phyloP scores from a whole-genome alignment of 2,113 vertebrate species.

The Mirza zaza region DNA sequence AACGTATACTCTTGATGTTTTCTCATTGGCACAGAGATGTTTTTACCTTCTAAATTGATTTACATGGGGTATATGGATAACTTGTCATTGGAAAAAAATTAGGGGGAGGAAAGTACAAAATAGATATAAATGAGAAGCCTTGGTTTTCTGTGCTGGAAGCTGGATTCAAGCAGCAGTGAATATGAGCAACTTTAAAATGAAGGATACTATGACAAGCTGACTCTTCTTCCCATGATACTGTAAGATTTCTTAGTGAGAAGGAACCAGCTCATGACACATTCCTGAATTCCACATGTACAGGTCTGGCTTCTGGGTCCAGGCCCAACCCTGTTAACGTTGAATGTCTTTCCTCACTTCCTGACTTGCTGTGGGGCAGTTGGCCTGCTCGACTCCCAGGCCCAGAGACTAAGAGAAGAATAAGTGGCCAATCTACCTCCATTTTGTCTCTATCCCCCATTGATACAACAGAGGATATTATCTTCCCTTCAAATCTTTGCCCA shows the following conservation, averaged over 20 bases:
- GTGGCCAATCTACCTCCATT: not conserved
- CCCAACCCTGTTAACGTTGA: not conserved
- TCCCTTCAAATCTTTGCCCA: not conserved
- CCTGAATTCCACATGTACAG: not conserved
- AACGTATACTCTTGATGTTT: not conserved
- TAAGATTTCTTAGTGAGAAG: not conserved
- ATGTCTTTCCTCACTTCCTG: not conserved
- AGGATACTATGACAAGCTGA: fast-evolving
- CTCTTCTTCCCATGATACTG: not conserved
- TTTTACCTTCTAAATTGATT: not conserved
- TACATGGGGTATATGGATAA: not conserved
- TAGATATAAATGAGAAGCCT: not conserved
- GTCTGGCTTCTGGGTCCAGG: not conserved
- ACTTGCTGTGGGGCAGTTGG: not conserved
- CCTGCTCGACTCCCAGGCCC: not conserved
- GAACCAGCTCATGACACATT: not conserved
- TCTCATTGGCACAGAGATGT: not conserved
- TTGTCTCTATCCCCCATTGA: not conserved
- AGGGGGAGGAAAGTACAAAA: not conserved
- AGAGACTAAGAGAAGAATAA: not conserved
- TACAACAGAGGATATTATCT: not conserved
- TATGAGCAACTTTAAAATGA: not conserved
- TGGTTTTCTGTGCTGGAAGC: not conserved
- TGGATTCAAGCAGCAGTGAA: not conserved
- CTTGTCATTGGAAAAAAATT: not conserved